phyloP scores from a whole-genome alignment of 2,113 vertebrate genomes.

The Ictidomys tridecemlineatus region DNA sequence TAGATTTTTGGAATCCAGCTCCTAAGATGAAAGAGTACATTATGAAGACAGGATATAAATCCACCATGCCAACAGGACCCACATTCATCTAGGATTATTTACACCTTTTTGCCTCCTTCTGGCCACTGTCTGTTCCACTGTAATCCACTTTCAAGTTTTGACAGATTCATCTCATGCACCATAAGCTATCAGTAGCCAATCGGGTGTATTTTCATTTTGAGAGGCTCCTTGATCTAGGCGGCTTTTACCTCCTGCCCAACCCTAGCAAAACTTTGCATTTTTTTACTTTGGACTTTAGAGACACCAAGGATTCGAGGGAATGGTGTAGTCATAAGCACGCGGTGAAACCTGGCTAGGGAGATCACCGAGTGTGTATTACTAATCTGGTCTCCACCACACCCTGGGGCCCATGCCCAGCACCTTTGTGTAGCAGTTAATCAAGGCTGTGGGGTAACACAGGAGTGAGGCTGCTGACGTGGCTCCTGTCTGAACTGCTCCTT shows the following conservation, averaged over 20 bases:
- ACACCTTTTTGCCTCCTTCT: conserved; percentile 76
- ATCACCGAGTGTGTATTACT: conserved; percentile 8
- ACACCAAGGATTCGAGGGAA: background rate
- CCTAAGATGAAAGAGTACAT: conserved; percentile 85
- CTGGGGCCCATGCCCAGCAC: conserved; percentile 36
- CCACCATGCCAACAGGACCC: conserved; percentile 81
- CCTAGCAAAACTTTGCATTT: background rate
- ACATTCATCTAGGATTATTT: conserved; percentile 81
- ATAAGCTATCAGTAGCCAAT: conserved; percentile 56
- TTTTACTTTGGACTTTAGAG: background rate
- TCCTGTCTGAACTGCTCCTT: background rate
- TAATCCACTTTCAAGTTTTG: conserved; percentile 74
- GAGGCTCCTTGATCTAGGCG: background rate
- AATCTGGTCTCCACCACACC: background rate
- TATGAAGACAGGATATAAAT: conserved; percentile 85
- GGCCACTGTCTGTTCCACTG: conserved; percentile 73
- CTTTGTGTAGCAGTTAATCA: background rate
- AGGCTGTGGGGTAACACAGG: conserved; percentile 11
- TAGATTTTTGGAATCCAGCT: conserved; percentile 81
- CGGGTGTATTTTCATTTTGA: conserved; percentile 41
- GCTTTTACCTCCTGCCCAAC: background rate
- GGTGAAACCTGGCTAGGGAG: conserved; percentile 42
- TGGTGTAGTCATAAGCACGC: background rate
- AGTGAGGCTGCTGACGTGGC: background rate
- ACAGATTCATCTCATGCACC: conserved; percentile 71